Conservation (phyloP, 2,113 vertebrate genomes). For the Notechis scutatus region DNA sequence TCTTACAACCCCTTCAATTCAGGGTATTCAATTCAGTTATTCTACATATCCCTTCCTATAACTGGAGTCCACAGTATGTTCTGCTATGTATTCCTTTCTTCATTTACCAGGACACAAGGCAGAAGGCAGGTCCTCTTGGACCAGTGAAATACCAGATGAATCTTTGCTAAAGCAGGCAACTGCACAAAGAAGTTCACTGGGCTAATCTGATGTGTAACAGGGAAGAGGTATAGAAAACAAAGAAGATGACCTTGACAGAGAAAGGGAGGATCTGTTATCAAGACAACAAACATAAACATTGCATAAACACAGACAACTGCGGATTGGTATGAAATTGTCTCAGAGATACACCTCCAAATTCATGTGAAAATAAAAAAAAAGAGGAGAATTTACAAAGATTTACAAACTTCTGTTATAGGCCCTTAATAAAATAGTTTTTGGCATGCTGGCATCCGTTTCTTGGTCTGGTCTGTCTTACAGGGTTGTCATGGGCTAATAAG, state of each 20-base stretch:
- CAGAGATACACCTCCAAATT: neutral
- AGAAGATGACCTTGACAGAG: neutral
- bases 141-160: neutral
- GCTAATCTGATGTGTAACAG: neutral
- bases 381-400: neutral
- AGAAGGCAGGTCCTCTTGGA: neutral
- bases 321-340: neutral
- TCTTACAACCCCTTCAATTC: neutral
- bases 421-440: neutral
- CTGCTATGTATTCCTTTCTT: neutral
- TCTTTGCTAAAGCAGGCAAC: neutral
- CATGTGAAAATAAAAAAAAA: neutral
- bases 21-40: neutral
- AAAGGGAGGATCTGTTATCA: neutral
- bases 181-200: neutral
- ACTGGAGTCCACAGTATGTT: neutral
- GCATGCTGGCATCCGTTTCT: neutral
- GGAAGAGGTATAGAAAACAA: neutral
- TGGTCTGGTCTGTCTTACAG: neutral
- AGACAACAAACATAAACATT: neutral
- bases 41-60: neutral
- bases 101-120: neutral
- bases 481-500: neutral
- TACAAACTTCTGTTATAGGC: neutral
- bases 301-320: neutral